Base-by-base conservation (phyloP, 2,113 vertebrate genomes). In the Cheilinus undulatus region DNA sequence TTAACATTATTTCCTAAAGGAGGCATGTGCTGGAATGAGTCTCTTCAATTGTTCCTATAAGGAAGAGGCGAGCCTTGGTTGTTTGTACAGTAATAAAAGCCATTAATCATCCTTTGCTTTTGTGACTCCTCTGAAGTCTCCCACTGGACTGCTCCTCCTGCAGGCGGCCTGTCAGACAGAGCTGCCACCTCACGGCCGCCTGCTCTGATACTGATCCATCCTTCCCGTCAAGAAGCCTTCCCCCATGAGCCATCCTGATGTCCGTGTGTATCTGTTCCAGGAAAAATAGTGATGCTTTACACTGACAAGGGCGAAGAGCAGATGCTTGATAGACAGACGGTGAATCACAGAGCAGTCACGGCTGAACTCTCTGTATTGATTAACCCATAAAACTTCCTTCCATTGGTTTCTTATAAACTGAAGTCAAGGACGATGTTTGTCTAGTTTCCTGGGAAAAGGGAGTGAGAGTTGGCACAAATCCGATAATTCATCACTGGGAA, bases 81-180 rank as follows among this genome's bases (percentile, higher is more conserved):
- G 20, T 12, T 30, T 13, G 8, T 43, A 24, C 49, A 24, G 46
- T 42, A 83, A 51, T 69, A 73, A 74, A 75, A 71, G 32, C 12
- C 65, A 56, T 76, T 52, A 32, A 66, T 73, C 73, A 62, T n/a
- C 50, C 26, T 36, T 23, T 69, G 46, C 42, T 72, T 69, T 36
- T 13, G 20, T 43, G 57, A 51, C 45, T 46, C 30, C 38, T 46
- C 30, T 75, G 22, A 75, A 26, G 28, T 38, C 26, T 80, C 70
- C 71, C 57, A 27, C 56, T 1, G 3, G 71, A 23, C 20, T 1
- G 9, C 30, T 48, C 9, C 40, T 48, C 14, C 26, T 48, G 56
- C 56, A 56, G 48, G 38, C 60, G 59, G 65, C 27, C 67, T 50
- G 42, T 54, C 72, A 69, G 38, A 50, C 32, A 50, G 43, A 80